Conservation (phyloP, 2,797 vertebrate species). For the Sylvilagus floridanus region DNA sequence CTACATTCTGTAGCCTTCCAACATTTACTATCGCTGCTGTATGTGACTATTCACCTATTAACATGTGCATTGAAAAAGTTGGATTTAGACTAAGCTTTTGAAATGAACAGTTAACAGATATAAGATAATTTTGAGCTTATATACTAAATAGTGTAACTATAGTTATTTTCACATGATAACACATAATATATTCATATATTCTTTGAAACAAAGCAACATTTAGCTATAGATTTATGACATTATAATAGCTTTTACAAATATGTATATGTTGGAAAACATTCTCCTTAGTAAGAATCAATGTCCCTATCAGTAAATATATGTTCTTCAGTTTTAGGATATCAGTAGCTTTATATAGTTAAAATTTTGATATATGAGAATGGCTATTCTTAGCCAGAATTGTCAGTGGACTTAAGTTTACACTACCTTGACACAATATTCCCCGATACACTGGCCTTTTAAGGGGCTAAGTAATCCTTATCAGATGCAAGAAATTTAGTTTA, state of each 20-base stretch:
- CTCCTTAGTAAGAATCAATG: background rate
- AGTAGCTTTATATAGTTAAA: background rate
- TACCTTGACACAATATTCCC: background rate
- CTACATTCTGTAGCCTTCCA: background rate
- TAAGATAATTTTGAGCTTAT: background rate
- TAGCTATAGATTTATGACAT: background rate
- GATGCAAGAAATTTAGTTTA: background rate
- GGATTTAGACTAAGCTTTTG: conserved; percentile 9
- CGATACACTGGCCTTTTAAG: conserved; percentile 4
- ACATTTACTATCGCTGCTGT: background rate
- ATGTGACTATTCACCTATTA: background rate
- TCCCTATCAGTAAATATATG: background rate
- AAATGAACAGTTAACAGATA: background rate
- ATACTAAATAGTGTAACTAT: background rate
- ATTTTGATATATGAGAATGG: background rate
- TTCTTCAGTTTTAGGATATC: conserved; percentile 7
- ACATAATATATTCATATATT: background rate
- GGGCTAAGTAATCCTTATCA: conserved; percentile 27
- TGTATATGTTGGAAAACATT: background rate
- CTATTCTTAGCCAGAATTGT: background rate
- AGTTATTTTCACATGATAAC: background rate
- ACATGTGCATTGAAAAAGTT: background rate
- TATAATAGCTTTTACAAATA: background rate
- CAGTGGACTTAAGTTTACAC: conserved; percentile 3
- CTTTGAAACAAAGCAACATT: conserved; percentile 22